A percentile compares a stretch with the other conserved stretches of the same genome.
These are phyloP conservation scores for Myotis myotis DNA, from an alignment of 2,797 vertebrate genomes.

Conservation along the genomic window DNA sequence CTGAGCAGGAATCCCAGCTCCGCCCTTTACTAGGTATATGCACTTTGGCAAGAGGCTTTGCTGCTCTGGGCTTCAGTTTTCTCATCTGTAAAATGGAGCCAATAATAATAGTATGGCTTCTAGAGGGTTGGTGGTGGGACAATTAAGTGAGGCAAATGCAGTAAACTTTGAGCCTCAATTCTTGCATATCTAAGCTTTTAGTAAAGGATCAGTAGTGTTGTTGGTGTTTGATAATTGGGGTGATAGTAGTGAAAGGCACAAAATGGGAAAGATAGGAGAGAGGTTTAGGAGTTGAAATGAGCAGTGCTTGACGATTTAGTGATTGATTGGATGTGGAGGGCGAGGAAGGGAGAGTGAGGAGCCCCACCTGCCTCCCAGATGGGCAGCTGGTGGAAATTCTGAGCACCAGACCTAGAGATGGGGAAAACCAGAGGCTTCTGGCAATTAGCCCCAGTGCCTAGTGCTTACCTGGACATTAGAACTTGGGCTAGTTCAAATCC, in stretches of 20 bases:
- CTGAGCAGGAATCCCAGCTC: background rate
- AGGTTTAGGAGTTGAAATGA: background rate
- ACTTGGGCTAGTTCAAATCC: background rate
- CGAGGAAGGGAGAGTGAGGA: background rate
- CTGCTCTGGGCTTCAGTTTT: background rate
- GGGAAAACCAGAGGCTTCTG: background rate
- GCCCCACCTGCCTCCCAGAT: background rate
- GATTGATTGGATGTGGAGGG: background rate
- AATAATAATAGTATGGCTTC: background rate
- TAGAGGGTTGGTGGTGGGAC: background rate
- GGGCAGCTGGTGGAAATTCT: background rate
- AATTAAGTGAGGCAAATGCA: background rate
- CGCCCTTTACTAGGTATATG: background rate
- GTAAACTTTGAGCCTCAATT: background rate
- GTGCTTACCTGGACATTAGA: background rate
- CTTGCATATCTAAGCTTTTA: background rate
- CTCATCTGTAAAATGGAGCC: background rate
- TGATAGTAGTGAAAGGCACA: background rate
- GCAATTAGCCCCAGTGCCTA: background rate
- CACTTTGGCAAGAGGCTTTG: background rate
- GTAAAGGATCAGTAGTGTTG: background rate
- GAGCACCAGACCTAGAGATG: background rate
- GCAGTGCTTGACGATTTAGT: background rate
- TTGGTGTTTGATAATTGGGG: background rate
- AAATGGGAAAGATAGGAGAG: background rate